These are phyloP conservation scores for Epinephelus cyanopodus DNA, from an alignment of 2,113 vertebrate genomes.

Conservation along the genomic window DNA sequence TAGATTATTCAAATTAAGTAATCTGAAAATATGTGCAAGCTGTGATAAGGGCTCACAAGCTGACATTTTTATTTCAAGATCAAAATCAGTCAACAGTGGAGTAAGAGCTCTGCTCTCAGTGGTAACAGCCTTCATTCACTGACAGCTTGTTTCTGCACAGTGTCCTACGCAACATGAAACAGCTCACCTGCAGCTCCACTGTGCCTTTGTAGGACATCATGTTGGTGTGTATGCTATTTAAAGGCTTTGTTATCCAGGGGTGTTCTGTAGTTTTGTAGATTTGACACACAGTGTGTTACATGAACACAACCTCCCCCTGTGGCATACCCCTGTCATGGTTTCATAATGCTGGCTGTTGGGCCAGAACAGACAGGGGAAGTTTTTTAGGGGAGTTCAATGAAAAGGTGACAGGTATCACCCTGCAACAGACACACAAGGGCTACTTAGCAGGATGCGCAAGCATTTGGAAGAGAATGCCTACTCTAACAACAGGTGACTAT, in stretches of 20 bases:
- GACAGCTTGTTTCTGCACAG: no score
- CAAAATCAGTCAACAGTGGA: no score
- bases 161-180: neutral
- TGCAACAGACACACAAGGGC: no score
- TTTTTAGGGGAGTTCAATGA: neutral
- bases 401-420: no score
- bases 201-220: neutral
- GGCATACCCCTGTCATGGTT: neutral
- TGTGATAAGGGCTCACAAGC: neutral
- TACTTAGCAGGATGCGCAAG: no score
- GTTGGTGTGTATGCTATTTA: neutral
- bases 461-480: no score
- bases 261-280: neutral
- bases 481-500: no score
- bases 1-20: neutral
- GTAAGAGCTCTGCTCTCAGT: neutral
- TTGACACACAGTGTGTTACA: neutral
- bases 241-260: neutral
- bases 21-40: neutral
- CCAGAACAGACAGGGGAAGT: neutral
- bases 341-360: neutral
- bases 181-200: neutral
- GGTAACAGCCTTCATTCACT: neutral
- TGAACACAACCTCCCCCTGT: neutral
- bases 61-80: no score